Base-by-base conservation (phyloP, 1,140 invertebrate species). In the Drosophila leontia region DNA sequence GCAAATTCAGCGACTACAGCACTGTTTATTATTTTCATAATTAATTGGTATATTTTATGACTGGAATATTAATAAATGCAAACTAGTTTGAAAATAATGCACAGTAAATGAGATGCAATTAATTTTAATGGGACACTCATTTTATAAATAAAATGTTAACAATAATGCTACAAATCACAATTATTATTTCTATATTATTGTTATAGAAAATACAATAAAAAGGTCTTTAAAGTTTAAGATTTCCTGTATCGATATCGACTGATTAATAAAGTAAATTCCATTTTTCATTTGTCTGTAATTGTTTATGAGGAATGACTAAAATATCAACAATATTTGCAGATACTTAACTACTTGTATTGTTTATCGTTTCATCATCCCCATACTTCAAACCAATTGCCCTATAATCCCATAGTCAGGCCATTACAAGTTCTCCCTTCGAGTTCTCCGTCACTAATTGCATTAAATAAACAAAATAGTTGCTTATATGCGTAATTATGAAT, bases 401-500 rank as follows among this genome's bases (percentile, higher is more conserved):
- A 19, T 72, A 72, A 72, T 71, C 67, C 53, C 37, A 13, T 35
- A 42, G 64, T 69, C 64, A 58, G 57, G 68, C 19, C 51, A 26
- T 47, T 35, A 8, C 51, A 34, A 55, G 48, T 57, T 56, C 62
- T 56, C 74, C 42, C 71, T 44, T 47, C 68, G 53, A 74, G 68
- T 53, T 74, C 50, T 32, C 59, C 44, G 44, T 45, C 44, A 34
- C 53, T 69, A 62, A 70, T 77, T 75, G 62, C 58, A 63, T 67
- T 78, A 51, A 65, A 59, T 67, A 76, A 80, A 69, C 50, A 77
- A 84, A 80, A 84, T 76, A 72, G 64, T 62, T 84, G 65, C 58
- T 60, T 67, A 74, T 84, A 58, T 86, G 82, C 65, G 65, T 86
- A 87, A 82, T 87, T 87, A 83, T 77, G 71, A 82, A 88, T 71